Conservation (phyloP, 1,140 invertebrate species). For the Temnothorax longispinosus region DNA sequence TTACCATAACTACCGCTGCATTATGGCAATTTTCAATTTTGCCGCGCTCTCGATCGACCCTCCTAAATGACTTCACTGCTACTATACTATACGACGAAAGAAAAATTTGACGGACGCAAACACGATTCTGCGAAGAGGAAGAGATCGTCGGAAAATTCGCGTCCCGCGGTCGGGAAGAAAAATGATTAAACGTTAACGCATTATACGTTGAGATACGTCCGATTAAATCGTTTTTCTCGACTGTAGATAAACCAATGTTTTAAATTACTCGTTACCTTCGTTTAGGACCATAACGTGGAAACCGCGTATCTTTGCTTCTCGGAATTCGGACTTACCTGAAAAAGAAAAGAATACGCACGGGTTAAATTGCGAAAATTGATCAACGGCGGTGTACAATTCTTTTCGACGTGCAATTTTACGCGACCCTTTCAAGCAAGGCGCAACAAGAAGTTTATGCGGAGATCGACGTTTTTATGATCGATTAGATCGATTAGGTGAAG, state of each 20-base stretch:
- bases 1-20: conserved; percentile 71
- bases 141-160: conserved; percentile 1
- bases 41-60: conserved; percentile 67
- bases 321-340: conserved; percentile 60
- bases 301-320: neutral
- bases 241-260: neutral
- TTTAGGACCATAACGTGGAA: neutral
- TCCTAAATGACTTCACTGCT: conserved; percentile 59
- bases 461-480: conserved; percentile 34
- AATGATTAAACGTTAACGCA: neutral
- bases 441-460: conserved; percentile 5
- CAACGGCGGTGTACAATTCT: conserved; percentile 1
- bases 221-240: neutral
- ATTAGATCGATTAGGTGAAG: conserved; percentile 38
- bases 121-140: conserved; percentile 9
- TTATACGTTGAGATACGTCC: neutral
- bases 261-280: conserved; percentile 23
- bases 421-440: neutral
- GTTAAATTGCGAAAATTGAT: neutral
- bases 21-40: conserved; percentile 76
- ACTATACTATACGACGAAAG: neutral
- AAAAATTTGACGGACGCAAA: conserved; percentile 57
- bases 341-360: conserved; percentile 16
- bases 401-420: neutral
- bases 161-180: neutral